These are phyloP conservation scores for Glyptemys insculpta DNA, from an alignment of 2,797 vertebrate species.

Conservation along the genomic window DNA sequence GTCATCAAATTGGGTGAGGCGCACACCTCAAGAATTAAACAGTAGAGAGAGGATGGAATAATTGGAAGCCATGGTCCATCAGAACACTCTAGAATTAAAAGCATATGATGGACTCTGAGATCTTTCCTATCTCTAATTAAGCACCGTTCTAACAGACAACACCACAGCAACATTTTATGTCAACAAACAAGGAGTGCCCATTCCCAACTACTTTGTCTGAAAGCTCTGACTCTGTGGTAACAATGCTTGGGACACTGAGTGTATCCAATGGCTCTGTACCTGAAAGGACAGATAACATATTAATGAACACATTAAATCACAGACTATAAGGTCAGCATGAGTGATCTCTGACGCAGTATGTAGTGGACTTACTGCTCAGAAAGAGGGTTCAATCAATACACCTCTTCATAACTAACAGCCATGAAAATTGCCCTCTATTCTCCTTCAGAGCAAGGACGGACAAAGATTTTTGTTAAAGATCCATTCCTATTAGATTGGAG, in stretches of 20 bases:
- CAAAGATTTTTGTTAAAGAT: neutral
- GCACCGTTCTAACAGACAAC: neutral
- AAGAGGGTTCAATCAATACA: neutral
- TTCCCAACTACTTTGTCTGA: neutral
- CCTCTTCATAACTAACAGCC: neutral
- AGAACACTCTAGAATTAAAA: neutral
- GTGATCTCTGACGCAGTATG: neutral
- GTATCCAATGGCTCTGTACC: neutral
- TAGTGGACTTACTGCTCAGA: neutral
- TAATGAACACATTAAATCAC: neutral
- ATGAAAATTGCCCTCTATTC: neutral
- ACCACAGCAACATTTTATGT: neutral
- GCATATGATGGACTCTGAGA: neutral
- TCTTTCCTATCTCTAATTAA: neutral
- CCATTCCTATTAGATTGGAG: neutral
- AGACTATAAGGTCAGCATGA: neutral
- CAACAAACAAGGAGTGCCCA: neutral
- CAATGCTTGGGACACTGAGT: neutral
- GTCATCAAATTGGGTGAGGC: neutral
- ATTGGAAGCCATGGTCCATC: neutral
- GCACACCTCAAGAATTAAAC: neutral
- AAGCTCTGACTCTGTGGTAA: neutral
- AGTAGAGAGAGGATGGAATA: neutral
- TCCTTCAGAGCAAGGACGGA: neutral
- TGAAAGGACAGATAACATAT: neutral